These are phyloP conservation scores for Phoebastria nigripes DNA, from an alignment of 2,797 vertebrate genomes.

Conservation along the genomic window DNA sequence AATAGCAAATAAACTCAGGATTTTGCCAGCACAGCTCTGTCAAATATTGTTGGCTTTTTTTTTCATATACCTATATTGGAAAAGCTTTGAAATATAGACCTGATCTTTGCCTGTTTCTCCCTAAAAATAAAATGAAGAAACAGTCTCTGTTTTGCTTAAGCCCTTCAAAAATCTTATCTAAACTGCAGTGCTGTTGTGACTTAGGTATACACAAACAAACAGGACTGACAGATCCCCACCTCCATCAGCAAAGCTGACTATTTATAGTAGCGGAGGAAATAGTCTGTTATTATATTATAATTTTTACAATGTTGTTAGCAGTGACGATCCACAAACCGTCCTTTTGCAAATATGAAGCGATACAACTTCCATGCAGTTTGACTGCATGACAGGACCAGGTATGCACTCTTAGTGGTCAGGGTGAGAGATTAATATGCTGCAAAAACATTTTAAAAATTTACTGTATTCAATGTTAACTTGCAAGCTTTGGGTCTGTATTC, in stretches of 20 bases:
- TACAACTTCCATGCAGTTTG: rapidly evolving
- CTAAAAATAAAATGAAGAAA: slow-evolving; percentile 16
- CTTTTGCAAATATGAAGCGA: not conserved
- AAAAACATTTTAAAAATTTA: not conserved
- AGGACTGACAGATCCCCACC: not conserved
- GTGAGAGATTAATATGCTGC: not conserved
- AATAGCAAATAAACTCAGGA: not conserved
- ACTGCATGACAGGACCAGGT: not conserved
- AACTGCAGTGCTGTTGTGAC: not conserved
- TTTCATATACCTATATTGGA: not conserved
- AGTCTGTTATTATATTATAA: not conserved
- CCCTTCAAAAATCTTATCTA: not conserved
- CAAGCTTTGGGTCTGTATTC: not conserved
- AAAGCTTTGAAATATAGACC: slow-evolving; percentile 16
- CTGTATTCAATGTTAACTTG: not conserved
- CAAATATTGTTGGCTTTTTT: not conserved
- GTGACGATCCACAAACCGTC: not conserved
- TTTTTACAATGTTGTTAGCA: not conserved
- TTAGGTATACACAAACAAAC: slow-evolving; percentile 4
- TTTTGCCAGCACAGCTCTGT: not conserved
- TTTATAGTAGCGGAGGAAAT: not conserved
- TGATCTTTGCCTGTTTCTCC: not conserved
- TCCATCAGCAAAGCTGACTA: not conserved
- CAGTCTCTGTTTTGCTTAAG: not conserved
- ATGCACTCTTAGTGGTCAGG: not conserved